A percentile compares a stretch with the other conserved stretches of the same genome.
These are phyloP conservation scores for Dinomys branickii DNA, from an alignment of 2,113 vertebrate species.

Conservation along the genomic window DNA sequence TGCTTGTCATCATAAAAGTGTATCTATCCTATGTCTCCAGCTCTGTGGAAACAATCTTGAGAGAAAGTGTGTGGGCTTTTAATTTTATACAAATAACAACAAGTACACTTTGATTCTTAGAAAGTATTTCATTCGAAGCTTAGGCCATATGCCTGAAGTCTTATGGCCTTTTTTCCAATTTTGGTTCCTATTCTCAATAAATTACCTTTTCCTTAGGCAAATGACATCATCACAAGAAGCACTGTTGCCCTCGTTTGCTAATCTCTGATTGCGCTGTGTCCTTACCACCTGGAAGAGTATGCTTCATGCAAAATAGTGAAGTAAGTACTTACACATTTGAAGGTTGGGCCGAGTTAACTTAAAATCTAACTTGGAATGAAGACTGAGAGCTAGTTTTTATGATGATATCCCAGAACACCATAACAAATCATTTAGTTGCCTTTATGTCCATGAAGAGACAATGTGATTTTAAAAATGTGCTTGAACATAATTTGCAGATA, in stretches of 20 bases:
- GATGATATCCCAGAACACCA: not conserved
- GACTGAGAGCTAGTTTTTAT: not conserved
- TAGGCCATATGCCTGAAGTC: not conserved
- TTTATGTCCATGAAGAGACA: conserved; percentile 37
- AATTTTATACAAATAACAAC: not conserved
- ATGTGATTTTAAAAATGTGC: not conserved
- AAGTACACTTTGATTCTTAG: not conserved
- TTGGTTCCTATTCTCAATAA: not conserved
- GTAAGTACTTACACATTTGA: not conserved
- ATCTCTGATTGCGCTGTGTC: not conserved
- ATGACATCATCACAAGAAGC: not conserved
- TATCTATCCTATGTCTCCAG: not conserved
- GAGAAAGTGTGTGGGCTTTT: not conserved
- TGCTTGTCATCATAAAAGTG: not conserved
- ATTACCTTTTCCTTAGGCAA: not conserved
- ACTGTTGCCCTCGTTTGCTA: not conserved
- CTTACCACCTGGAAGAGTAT: not conserved
- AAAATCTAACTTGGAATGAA: conserved; percentile 9
- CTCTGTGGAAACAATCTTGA: not conserved
- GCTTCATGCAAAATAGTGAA: not conserved
- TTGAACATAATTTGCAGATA: conserved; percentile 22
- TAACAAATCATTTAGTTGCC: not conserved
- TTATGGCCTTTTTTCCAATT: not conserved
- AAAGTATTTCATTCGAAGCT: not conserved
- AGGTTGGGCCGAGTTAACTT: not conserved